A percentile compares a stretch with the other conserved stretches of the same genome.
These are phyloP conservation scores for Hedya salicella DNA, from an alignment of 2,888 invertebrate genomes.

Conservation along the genomic window DNA sequence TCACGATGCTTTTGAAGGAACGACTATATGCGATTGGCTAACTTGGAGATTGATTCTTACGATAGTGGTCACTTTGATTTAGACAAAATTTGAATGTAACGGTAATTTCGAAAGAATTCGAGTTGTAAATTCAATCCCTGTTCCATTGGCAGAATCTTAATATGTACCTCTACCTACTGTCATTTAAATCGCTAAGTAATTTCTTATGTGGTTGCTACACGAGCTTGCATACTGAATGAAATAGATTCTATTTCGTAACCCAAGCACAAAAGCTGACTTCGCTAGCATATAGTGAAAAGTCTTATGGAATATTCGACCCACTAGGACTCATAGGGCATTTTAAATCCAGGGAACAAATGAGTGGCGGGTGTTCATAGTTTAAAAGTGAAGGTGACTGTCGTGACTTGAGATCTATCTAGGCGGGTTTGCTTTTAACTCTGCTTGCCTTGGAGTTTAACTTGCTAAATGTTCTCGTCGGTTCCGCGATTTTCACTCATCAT, in stretches of 20 bases:
- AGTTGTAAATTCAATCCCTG: too few relatives aligned
- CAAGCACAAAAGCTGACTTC: background rate
- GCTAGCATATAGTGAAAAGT: background rate
- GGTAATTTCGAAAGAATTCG: too few relatives aligned
- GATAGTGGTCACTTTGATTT: too few relatives aligned
- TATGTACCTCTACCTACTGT: too few relatives aligned
- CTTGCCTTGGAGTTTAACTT: constrained; percentile 8
- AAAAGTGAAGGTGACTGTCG: constrained; percentile 71
- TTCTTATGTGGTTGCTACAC: too few relatives aligned
- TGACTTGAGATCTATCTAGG: constrained; percentile 28
- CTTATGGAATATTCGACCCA: background rate
- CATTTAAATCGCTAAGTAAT: background rate
- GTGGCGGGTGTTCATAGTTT: constrained; percentile 54
- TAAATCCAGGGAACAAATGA: background rate
- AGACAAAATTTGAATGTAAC: too few relatives aligned
- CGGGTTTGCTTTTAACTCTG: constrained; percentile 3
- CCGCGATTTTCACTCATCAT: background rate
- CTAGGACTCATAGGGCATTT: background rate
- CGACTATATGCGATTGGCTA: too few relatives aligned
- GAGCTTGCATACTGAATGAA: background rate
- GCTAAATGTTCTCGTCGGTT: background rate
- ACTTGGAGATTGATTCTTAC: too few relatives aligned
- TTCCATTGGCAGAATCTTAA: too few relatives aligned
- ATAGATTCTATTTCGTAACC: background rate
- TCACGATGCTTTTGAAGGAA: too few relatives aligned